Percentiles rank a stretch among this genome's conserved stretches.
Conservation (phyloP, 2,113 vertebrate species). For the Spheniscus mendiculus region DNA sequence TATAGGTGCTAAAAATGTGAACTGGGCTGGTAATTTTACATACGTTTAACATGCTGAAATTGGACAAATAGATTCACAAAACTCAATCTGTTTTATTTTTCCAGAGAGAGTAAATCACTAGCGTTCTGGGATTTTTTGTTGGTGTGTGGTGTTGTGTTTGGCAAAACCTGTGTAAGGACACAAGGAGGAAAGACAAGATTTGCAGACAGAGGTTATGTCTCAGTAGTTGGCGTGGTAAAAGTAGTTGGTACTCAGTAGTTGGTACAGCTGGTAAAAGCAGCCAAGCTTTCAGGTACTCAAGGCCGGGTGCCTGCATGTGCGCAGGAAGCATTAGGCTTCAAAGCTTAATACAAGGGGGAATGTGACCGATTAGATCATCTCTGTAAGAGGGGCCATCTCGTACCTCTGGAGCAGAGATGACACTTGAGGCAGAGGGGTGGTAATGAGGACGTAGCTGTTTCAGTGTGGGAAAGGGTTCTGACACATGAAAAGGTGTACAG, state of each 20-base stretch:
- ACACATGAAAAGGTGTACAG: background rate
- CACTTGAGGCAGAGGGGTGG: background rate
- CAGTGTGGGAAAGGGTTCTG: background rate
- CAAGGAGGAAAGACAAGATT: background rate
- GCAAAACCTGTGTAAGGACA: background rate
- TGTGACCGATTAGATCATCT: background rate
- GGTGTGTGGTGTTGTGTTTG: background rate
- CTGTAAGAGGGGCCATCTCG: accelerated
- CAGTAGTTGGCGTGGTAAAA: background rate
- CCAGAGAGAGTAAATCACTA: background rate
- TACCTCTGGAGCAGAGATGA: background rate
- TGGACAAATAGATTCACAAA: background rate
- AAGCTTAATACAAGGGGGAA: background rate
- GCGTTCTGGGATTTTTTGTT: background rate
- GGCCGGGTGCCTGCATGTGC: accelerated
- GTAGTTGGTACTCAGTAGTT: background rate
- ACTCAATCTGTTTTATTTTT: background rate
- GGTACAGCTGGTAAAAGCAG: background rate
- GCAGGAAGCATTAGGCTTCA: accelerated
- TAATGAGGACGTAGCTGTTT: background rate
- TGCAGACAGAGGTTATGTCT: background rate
- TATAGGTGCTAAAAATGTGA: background rate
- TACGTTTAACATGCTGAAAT: background rate
- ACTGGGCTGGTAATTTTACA: background rate
- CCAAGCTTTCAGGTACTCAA: background rate